Percentiles rank a stretch among this genome's conserved stretches.
These are phyloP conservation scores for Eilema sororculum DNA, from an alignment of 2,888 invertebrate genomes.

Conservation along the genomic window DNA sequence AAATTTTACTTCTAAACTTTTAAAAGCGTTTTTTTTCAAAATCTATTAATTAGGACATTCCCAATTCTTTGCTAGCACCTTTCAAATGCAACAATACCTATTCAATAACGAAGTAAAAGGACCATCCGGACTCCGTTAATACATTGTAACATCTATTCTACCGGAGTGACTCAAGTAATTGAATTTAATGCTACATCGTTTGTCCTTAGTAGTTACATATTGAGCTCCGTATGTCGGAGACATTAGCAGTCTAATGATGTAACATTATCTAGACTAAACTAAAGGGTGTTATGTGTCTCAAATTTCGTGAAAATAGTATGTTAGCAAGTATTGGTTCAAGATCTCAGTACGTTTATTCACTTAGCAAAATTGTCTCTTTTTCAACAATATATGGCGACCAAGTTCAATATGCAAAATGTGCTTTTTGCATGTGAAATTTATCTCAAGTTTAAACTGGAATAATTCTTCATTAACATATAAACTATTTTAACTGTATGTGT, in stretches of 20 bases:
- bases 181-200: not conserved
- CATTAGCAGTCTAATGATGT: slow-evolving; percentile 2
- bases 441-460: not conserved
- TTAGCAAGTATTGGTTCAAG: not conserved
- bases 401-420: not conserved
- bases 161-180: not conserved
- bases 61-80: too few relatives aligned
- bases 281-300: not conserved
- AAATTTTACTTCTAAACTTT: too few relatives aligned
- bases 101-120: not conserved
- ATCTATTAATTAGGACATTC: too few relatives aligned
- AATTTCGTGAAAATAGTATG: not conserved
- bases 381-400: not conserved
- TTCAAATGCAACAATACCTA: not conserved
- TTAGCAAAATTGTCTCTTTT: not conserved
- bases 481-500: not conserved
- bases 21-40: too few relatives aligned
- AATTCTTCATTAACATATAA: not conserved
- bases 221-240: not conserved
- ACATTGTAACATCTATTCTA: slow-evolving; percentile 3
- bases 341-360: not conserved
- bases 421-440: not conserved
- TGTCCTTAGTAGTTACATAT: not conserved
- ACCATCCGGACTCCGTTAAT: not conserved
- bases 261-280: not conserved